Evolutionary conservation across 2,888 invertebrate species (phyloP), one percentile per base, ranked within the genome.

Genomic region (Crepidodera aurea): DNA sequence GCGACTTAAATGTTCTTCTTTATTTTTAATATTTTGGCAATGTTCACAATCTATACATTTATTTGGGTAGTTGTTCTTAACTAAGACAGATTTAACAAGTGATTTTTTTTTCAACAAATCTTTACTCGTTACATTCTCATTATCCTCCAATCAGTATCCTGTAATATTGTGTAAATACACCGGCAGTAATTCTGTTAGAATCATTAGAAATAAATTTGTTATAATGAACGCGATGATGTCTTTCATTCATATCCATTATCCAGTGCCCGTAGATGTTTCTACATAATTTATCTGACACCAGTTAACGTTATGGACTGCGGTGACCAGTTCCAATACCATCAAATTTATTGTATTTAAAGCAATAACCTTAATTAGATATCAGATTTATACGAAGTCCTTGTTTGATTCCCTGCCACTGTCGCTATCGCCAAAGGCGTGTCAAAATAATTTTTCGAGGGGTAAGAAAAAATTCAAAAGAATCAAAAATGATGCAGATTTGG

Each of bases 291-390:
- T 50, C 34, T 57, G 48, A 50, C 57, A 57, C 19, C 27, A 50
- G 48, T 57, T 57, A 39, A 50, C 48, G 48, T 48, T 57, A 57
- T 50, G 16, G 56, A 57, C 61, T 27, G 50, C 55, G 44, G 51
- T 50, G 44, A 32, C 34, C 61, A 60, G 54, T 63, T 69, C 58
- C 67, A 65, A 65, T 67, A 60, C 64, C 62, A 64, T 63, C 61
- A 42, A 63, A 69, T 70, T 70, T 70, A 69, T 68, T 67, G 60
- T 64, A 64, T 60, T 62, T 60, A 51, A 61, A 55, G 65, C 69
- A 64, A 69, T 69, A 69, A 67, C 62, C 64, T 66, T 71, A 71
- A 69, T 69, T 65, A 68, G 65, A 62, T 66, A 65, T 60, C 40
- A 50, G 60, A 60, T 56, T 64, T 64, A 64, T 57, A 37, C 18